These are phyloP conservation scores for Syngnathus acus DNA, from an alignment of 2,797 vertebrate species.

Conservation along the genomic window DNA sequence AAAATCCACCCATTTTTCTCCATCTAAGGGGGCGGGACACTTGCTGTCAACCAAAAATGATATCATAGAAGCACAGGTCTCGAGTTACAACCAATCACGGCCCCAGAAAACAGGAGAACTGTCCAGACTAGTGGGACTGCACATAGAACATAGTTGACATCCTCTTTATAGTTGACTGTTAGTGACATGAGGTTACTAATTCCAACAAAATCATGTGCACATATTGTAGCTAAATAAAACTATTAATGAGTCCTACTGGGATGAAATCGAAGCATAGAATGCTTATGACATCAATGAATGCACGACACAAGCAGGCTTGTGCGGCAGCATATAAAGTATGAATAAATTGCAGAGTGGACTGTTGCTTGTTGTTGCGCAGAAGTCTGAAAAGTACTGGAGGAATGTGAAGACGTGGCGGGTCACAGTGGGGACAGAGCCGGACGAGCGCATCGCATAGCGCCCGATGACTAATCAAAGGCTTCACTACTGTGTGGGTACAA, in stretches of 20 bases:
- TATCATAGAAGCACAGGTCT: too few relatives aligned
- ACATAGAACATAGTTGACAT: too few relatives aligned
- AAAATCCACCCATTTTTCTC: too few relatives aligned
- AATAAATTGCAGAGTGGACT: conserved; percentile 10
- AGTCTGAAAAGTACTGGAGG: conserved; percentile 15
- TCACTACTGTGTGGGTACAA: conserved; percentile 23
- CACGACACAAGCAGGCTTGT: conserved; percentile 1
- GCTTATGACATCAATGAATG: conserved; percentile 9
- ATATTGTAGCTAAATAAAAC: not conserved
- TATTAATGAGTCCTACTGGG: not conserved
- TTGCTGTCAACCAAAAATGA: too few relatives aligned
- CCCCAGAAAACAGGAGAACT: too few relatives aligned
- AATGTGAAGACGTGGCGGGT: conserved; percentile 10
- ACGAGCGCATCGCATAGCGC: conserved; percentile 34
- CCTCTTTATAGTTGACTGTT: not conserved
- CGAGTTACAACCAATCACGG: too few relatives aligned
- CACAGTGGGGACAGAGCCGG: conserved; percentile 16
- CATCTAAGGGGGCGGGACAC: too few relatives aligned
- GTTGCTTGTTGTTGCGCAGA: conserved; percentile 20
- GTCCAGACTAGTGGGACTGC: too few relatives aligned
- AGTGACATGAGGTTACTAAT: not conserved
- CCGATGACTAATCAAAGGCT: conserved; percentile 44
- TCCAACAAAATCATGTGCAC: not conserved
- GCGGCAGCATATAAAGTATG: conserved; percentile 7
- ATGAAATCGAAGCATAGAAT: conserved; percentile 7